phyloP scores from a whole-genome alignment of 2,797 vertebrate genomes.

The Glossophaga mutica region DNA sequence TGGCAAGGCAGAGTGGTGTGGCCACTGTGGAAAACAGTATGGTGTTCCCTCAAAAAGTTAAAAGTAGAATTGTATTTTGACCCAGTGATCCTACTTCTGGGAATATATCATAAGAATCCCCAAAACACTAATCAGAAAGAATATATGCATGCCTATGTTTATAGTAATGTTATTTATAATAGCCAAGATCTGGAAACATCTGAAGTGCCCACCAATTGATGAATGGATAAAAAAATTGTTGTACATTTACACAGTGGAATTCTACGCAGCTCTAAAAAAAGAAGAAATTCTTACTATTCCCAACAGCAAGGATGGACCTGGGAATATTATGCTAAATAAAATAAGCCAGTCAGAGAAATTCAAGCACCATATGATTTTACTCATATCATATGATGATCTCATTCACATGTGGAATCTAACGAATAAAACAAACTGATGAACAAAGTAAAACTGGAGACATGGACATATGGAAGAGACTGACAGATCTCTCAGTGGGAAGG shows the following conservation, averaged over 20 bases:
- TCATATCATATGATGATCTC: not conserved
- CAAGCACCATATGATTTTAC: not conserved
- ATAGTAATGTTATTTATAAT: not conserved
- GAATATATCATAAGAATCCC: not conserved
- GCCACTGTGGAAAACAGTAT: not conserved
- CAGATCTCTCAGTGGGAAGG: not conserved
- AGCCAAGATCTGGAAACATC: not conserved
- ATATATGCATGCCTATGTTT: not conserved
- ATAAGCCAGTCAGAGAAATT: not conserved
- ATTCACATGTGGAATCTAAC: not conserved
- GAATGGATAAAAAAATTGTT: not conserved
- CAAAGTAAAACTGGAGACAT: not conserved
- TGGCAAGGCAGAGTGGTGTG: not conserved
- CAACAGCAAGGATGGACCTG: not conserved
- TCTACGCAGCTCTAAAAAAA: not conserved
- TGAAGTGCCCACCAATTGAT: not conserved
- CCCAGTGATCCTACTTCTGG: not conserved
- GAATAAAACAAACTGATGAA: not conserved
- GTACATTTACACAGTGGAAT: not conserved
- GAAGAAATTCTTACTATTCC: not conserved
- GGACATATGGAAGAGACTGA: not conserved
- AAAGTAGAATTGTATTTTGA: not conserved
- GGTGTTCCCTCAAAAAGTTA: not conserved
- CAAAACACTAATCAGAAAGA: not conserved
- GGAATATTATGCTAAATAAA: not conserved